These are phyloP conservation scores for Littorina saxatilis DNA, from an alignment of 1,140 invertebrate genomes.

Conservation along the genomic window DNA sequence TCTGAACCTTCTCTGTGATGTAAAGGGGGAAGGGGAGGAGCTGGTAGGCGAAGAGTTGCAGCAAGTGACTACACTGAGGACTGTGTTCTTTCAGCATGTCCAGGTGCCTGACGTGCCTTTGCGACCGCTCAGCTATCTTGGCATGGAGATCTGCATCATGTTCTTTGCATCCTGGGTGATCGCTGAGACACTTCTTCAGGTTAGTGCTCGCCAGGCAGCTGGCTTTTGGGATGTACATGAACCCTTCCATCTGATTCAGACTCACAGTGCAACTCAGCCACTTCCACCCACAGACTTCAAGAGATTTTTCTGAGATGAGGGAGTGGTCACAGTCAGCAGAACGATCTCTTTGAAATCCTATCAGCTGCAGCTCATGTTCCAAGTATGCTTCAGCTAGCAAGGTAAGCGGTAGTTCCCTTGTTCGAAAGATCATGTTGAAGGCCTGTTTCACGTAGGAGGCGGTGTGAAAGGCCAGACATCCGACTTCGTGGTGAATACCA, in stretches of 20 bases:
- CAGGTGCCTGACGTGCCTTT: constrained; percentile 5
- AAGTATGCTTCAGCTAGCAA: neutral
- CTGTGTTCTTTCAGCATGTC: constrained; percentile 11
- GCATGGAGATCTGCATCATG: neutral
- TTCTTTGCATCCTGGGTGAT: neutral
- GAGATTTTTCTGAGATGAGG: neutral
- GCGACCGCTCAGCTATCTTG: neutral
- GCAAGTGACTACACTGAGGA: neutral
- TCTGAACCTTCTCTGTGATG: constrained; percentile 12
- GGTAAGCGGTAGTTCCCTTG: neutral
- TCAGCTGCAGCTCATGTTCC: neutral
- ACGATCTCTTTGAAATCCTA: neutral
- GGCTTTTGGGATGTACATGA: constrained; percentile 17
- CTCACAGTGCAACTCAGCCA: neutral
- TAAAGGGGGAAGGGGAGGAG: constrained; percentile 16
- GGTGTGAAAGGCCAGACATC: neutral
- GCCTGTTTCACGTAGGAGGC: neutral
- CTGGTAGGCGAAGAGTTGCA: constrained; percentile 23
- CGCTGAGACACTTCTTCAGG: neutral
- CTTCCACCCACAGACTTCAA: neutral
- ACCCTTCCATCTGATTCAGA: neutral
- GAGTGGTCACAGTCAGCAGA: neutral
- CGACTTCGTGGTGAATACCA: neutral
- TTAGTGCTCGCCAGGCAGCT: constrained; percentile 8
- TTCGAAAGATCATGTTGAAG: neutral